Conservation (phyloP, 2,113 vertebrate genomes). For the Rattus rattus region DNA sequence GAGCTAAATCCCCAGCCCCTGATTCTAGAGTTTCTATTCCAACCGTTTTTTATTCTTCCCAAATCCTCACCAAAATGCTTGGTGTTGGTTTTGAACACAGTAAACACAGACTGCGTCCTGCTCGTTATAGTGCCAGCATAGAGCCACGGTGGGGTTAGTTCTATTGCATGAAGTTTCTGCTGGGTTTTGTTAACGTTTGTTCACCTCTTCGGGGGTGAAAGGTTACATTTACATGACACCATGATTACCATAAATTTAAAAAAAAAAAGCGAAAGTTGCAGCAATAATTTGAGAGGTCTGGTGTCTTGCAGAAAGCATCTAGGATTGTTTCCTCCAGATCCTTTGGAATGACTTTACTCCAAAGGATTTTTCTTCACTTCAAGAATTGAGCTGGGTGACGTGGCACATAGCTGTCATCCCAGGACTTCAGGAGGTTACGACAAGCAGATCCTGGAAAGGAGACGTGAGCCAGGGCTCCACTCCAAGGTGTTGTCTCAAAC, state of each 20-base stretch:
- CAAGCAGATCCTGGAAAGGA: not conserved
- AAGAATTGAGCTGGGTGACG: not conserved
- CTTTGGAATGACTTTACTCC: not conserved
- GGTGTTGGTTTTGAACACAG: not conserved
- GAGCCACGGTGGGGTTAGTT: slow-evolving; percentile 4
- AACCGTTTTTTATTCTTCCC: not conserved
- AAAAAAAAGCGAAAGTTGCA: not conserved
- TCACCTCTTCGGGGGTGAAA: not conserved
- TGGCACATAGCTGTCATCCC: not conserved
- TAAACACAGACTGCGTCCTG: not conserved
- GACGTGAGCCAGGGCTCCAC: not conserved
- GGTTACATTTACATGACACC: not conserved
- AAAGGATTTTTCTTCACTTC: not conserved
- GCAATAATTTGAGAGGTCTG: not conserved
- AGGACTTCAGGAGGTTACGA: not conserved
- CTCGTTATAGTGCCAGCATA: not conserved
- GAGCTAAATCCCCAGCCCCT: too few relatives aligned
- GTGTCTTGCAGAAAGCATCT: not conserved
- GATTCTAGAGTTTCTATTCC: not conserved
- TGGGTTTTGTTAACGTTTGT: not conserved
- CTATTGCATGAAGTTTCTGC: not conserved
- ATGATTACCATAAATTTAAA: not conserved
- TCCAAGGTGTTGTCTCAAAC: not conserved
- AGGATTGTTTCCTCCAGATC: not conserved
- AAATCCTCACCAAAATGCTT: slow-evolving; percentile 3